A percentile compares a stretch with the other conserved stretches of the same genome.
phyloP scores from a whole-genome alignment of 2,797 vertebrate species.

The Typhlichthys eigenmanni region DNA sequence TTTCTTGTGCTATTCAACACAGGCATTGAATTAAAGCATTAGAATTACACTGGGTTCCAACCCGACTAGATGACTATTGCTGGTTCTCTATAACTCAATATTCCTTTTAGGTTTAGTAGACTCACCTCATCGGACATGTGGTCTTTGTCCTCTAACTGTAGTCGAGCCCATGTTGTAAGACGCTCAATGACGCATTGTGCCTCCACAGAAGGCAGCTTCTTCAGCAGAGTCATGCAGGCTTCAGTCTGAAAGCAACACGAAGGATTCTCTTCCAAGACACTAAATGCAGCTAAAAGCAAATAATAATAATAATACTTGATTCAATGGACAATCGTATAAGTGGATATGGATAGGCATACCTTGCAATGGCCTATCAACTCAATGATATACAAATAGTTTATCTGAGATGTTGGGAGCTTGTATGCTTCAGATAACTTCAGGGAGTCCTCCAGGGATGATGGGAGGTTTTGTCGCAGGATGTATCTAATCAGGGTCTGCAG shows the following conservation, averaged over 20 bases:
- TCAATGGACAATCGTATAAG: not conserved
- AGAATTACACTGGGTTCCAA: no score
- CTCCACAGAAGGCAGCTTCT: constrained; percentile 76
- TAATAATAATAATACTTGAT: not conserved
- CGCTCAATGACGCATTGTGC: constrained; percentile 83
- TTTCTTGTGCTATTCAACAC: constrained; percentile 77
- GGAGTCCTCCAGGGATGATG: constrained; percentile 87
- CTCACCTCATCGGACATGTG: constrained; percentile 83
- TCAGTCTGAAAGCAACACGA: constrained; percentile 75
- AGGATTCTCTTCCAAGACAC: not conserved
- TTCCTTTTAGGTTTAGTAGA: not conserved
- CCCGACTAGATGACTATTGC: no score
- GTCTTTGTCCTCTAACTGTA: constrained; percentile 81
- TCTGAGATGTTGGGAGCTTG: constrained; percentile 81
- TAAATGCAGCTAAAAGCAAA: not conserved
- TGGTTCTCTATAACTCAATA: not conserved
- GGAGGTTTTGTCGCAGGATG: constrained; percentile 88
- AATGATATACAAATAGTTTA: constrained; percentile 83
- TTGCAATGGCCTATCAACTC: constrained; percentile 82
- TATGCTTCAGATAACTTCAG: constrained; percentile 86
- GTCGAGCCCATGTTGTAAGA: constrained; percentile 82
- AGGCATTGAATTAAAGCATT: not conserved
- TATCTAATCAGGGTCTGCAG: constrained; percentile 86
- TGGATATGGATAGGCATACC: constrained; percentile 64
- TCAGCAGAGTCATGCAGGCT: constrained; percentile 79